Base-by-base conservation (phyloP, 1,140 invertebrate genomes). In the Bombus sibiricus region DNA sequence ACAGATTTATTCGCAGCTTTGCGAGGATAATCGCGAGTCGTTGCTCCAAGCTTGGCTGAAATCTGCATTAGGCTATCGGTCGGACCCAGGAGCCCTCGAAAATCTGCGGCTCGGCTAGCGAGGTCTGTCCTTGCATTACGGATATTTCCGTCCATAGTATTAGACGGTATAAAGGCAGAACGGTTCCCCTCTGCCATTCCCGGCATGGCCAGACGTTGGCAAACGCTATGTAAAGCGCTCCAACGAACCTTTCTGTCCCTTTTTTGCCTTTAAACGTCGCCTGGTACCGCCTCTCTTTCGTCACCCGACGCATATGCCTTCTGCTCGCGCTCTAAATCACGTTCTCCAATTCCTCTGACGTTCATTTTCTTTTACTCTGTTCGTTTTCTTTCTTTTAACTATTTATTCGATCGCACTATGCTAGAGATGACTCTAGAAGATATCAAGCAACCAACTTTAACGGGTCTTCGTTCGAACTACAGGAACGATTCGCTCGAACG, bases 81-180 rank as follows among this genome's bases (percentile, higher is more conserved):
- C 53, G 71, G 59, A 32, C 39, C 71, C 47, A 68, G 43, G 37
- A 89, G 87, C 83, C 66, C 88, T 71, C 68, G 82, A 88, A 84
- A 78, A 80, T 84, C 85, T 90, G 43, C 86, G 62, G 76, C 53
- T 75, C 64, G 74, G 74, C 83, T 85, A 89, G 86, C 88, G 34
- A 83, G 37, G 88, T 83, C 91, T 93, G 93, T 93, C 93, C 93
- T 94, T 93, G 94, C 91, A 92, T 93, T 93, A 92, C 91, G 91
- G 93, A 93, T 94, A 94, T 94, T 94, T 94, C 87, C 84, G 94
- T 94, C 93, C 92, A 90, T 91, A 93, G 92, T 93, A 94, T 94
- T 93, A 94, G 93, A 90, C 91, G 88, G 92, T 92, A 93, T 93
- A 93, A 90, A 90, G 89, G 83, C 89, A 90, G 89, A 90, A 83